These are phyloP conservation scores for Cirrhinus molitorella DNA, from an alignment of 2,797 vertebrate genomes.

Conservation along the genomic window DNA sequence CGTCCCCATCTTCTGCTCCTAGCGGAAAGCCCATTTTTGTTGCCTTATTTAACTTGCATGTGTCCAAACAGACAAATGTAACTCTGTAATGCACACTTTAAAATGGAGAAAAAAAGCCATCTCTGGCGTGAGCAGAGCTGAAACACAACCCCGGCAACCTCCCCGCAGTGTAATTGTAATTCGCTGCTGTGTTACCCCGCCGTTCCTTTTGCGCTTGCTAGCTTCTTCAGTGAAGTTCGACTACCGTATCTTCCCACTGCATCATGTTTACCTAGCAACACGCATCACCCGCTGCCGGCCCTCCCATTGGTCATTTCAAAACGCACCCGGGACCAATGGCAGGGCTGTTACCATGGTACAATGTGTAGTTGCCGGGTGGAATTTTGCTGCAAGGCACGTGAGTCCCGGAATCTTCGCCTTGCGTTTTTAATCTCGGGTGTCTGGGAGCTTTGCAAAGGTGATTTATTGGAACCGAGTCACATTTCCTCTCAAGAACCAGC, in stretches of 20 bases:
- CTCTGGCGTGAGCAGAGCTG: conserved; percentile 56
- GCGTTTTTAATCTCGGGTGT: conserved; percentile 80
- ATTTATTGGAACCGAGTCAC: conserved; percentile 77
- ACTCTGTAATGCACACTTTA: conserved; percentile 47
- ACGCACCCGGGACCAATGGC: conserved; percentile 86
- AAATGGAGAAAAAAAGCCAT: conserved; percentile 30
- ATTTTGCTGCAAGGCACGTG: conserved; percentile 90
- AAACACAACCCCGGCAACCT: conserved; percentile 66
- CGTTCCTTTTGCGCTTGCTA: conserved; percentile 71
- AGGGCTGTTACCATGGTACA: conserved; percentile 94
- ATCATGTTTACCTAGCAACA: conserved; percentile 94
- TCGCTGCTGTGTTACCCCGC: conserved; percentile 71
- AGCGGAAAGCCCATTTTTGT: conserved; percentile 39
- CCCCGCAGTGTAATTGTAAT: conserved; percentile 73
- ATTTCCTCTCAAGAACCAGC: conserved; percentile 61
- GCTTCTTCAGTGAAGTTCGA: conserved; percentile 85
- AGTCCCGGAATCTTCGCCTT: conserved; percentile 83
- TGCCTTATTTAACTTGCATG: conserved; percentile 55
- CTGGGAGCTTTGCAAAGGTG: conserved; percentile 78
- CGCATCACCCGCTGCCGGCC: conserved; percentile 89
- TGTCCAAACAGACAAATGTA: conserved; percentile 36
- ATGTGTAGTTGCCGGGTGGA: conserved; percentile 88
- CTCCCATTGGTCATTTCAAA: conserved; percentile 89
- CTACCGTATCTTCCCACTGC: conserved; percentile 88
- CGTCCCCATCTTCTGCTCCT: conserved; percentile 25